Evolutionary conservation across 2,797 vertebrate species (phyloP).

Genomic region (Crocidura indochinensis): DNA sequence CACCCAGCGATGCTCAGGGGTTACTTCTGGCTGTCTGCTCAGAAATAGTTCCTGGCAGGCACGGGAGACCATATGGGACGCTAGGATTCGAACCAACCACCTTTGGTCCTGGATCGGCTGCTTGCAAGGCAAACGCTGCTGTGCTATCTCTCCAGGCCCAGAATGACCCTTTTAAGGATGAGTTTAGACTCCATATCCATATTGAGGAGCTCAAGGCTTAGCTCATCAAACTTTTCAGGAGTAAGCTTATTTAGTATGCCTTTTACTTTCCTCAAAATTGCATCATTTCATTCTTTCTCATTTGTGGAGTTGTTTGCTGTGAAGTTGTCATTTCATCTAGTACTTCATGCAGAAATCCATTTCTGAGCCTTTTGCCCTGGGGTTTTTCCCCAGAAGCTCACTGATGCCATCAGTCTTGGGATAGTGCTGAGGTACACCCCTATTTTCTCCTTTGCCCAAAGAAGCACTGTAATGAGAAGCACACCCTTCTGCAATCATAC

Average conservation of each 20-base stretch:
- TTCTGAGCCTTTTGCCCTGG: conserved; percentile 99
- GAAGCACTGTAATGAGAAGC: conserved; percentile 99
- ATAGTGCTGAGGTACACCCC: conserved; percentile 99
- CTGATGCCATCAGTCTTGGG: conserved; percentile 99
- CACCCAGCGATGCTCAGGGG: too few species aligned
- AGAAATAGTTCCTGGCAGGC: too few species aligned
- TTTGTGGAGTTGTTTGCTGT: conserved; percentile 94
- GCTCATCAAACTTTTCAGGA: conserved; percentile 99
- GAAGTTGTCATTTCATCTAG: conserved; percentile 99
- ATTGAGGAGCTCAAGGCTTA: conserved; percentile 99
- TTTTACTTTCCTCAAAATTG: conserved; percentile 99
- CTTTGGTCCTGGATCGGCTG: too few species aligned
- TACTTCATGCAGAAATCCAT: conserved; percentile 99
- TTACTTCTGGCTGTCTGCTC: too few species aligned
- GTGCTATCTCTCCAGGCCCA: too few species aligned
- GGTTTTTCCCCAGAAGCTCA: conserved; percentile 99
- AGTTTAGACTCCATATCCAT: conserved; percentile 99
- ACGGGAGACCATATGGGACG: too few species aligned
- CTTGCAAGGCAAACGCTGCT: too few species aligned
- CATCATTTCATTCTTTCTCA: conserved; percentile 99
- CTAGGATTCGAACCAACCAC: too few species aligned
- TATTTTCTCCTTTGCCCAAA: conserved; percentile 99
- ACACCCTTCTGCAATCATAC: conserved; percentile 97
- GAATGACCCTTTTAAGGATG: conserved; percentile 99
- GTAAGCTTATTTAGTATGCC: conserved; percentile 99